These are phyloP conservation scores for Podarcis muralis DNA, from an alignment of 2,113 vertebrate species.

Conservation along the genomic window DNA sequence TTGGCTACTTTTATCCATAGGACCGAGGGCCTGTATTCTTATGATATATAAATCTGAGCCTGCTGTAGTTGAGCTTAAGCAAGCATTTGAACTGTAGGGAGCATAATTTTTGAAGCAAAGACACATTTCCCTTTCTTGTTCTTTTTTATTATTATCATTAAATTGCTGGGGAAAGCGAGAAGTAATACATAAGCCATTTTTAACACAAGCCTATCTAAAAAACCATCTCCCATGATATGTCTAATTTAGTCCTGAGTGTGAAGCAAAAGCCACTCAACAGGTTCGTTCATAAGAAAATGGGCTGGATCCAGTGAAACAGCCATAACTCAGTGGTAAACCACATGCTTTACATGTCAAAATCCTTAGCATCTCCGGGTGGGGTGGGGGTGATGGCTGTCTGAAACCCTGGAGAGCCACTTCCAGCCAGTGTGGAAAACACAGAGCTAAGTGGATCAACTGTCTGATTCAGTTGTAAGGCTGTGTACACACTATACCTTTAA, in stretches of 20 bases:
- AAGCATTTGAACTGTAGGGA: neutral
- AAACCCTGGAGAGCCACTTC: too few species aligned
- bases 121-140: neutral
- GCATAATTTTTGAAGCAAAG: neutral
- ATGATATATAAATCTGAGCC: neutral
- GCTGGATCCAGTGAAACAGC: neutral
- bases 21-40: neutral
- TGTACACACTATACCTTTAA: too few species aligned
- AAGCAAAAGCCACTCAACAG: neutral
- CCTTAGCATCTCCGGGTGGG: too few species aligned
- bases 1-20: neutral
- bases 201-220: neutral
- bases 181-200: neutral
- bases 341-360: too few species aligned
- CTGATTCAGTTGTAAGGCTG: too few species aligned
- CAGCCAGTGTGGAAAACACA: too few species aligned
- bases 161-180: neutral
- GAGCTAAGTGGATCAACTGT: too few species aligned
- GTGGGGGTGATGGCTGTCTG: too few species aligned
- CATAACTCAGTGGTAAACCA: too few species aligned
- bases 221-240: neutral
- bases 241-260: neutral
- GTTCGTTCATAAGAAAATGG: neutral
- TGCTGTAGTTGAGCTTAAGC: neutral
- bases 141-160: too few species aligned